Conservation (phyloP, 2,113 vertebrate species). For the Thomomys bottae region DNA sequence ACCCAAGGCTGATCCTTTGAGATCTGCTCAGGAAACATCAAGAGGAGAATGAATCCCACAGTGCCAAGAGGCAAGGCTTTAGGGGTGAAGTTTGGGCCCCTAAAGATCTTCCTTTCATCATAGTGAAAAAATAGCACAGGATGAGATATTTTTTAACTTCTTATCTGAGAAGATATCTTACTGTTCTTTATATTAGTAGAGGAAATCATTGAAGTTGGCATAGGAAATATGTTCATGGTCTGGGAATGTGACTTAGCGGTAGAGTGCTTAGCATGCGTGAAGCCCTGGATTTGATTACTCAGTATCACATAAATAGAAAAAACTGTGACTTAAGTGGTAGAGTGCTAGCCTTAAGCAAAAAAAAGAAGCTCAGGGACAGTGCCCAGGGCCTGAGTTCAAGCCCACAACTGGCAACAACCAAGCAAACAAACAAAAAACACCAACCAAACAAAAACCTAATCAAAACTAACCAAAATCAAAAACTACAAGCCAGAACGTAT, state of each 20-base stretch:
- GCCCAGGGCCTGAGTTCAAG: not conserved
- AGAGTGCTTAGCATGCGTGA: too few species aligned
- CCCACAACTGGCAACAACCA: too few species aligned
- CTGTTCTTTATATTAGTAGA: not conserved
- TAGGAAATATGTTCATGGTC: slow-evolving; percentile 21
- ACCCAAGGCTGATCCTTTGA: slow-evolving; percentile 11
- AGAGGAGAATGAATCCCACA: not conserved
- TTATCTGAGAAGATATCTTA: not conserved
- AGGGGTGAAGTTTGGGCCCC: too few species aligned
- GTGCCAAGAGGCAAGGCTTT: too few species aligned
- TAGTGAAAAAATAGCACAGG: not conserved
- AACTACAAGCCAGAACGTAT: not conserved
- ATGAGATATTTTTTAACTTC: not conserved
- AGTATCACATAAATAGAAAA: too few species aligned
- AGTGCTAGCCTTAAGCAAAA: too few species aligned
- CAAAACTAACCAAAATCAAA: slow-evolving; percentile 39
- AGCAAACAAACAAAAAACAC: too few species aligned
- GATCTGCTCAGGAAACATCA: not conserved
- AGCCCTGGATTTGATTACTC: too few species aligned
- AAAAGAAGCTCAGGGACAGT: too few species aligned
- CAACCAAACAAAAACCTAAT: too few species aligned
- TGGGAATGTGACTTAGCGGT: too few species aligned
- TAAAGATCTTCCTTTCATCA: not conserved
- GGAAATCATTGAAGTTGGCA: not conserved
- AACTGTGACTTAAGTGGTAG: too few species aligned